Evolutionary conservation across 2,888 invertebrate species (phyloP).

Genomic region (Laothoe populi): DNA sequence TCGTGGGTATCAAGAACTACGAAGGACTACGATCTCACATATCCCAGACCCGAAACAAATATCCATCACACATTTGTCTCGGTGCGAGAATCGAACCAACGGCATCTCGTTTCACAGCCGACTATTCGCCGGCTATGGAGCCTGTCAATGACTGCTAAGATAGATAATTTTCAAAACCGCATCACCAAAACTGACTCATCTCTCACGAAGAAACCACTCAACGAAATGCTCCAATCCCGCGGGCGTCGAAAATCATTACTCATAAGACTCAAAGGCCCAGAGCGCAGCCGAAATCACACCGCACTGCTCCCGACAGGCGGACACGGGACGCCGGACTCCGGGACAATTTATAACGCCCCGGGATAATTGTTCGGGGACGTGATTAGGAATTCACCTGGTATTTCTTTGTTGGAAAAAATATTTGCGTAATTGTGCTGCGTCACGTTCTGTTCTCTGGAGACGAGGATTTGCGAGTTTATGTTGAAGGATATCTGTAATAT

Average conservation of each 20-base stretch:
- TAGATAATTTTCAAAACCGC: not conserved
- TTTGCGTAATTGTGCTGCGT: not conserved
- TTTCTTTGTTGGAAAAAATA: slow-evolving; percentile 2
- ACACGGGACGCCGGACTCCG: not conserved
- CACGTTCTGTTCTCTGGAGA: not conserved
- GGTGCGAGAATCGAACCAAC: no score
- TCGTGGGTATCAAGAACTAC: no score
- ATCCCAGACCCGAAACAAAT: no score
- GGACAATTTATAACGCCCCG: slow-evolving; percentile 22
- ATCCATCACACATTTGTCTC: no score
- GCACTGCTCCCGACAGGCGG: not conserved
- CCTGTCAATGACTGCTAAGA: no score
- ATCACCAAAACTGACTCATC: not conserved
- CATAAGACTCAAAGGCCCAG: not conserved
- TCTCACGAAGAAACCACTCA: not conserved
- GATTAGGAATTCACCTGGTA: slow-evolving; percentile 25
- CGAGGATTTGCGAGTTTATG: not conserved
- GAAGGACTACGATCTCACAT: no score
- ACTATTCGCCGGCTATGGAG: no score
- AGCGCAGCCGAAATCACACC: slow-evolving; percentile 14
- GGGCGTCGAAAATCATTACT: slow-evolving; percentile 12
- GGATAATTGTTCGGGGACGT: slow-evolving; percentile 16
- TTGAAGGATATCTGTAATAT: not conserved
- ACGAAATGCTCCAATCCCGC: not conserved
- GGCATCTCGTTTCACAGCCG: no score